phyloP scores from a whole-genome alignment of 2,113 vertebrate species.

The Peromyscus californicus region DNA sequence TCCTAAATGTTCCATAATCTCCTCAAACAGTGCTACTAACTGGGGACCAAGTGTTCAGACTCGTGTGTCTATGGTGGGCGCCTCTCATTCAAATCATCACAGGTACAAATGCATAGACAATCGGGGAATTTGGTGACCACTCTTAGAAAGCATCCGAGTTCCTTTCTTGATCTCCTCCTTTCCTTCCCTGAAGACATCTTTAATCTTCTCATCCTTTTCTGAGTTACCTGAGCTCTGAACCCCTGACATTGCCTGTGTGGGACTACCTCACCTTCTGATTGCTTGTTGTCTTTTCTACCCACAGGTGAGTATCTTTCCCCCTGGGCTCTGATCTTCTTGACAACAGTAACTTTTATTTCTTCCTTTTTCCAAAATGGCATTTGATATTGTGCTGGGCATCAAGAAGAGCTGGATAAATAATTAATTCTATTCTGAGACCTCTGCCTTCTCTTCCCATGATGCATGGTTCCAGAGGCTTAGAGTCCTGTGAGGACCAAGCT shows the following conservation, averaged over 20 bases:
- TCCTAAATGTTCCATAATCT: not conserved
- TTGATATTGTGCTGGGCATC: slow-evolving; percentile 36
- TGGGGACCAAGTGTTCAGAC: not conserved
- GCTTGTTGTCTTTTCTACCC: not conserved
- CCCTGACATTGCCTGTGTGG: not conserved
- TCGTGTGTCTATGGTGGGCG: not conserved
- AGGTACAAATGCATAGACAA: too few relatives aligned
- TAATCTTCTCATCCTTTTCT: not conserved
- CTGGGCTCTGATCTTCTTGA: slow-evolving; percentile 52
- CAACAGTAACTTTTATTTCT: slow-evolving; percentile 34
- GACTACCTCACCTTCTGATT: not conserved
- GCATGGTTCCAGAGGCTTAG: not conserved
- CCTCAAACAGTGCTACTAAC: too few relatives aligned
- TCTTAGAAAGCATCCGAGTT: not conserved
- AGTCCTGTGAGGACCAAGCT: not conserved
- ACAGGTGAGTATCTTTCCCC: not conserved
- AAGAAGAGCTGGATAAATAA: slow-evolving; percentile 48
- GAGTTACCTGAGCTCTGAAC: not conserved
- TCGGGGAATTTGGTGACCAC: too few relatives aligned
- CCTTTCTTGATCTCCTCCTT: not conserved
- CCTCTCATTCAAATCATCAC: too few relatives aligned
- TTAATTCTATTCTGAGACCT: not conserved
- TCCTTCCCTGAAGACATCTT: not conserved
- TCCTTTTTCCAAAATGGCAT: not conserved
- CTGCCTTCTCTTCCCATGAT: not conserved